These are phyloP conservation scores for Oegoconia quadripuncta DNA, from an alignment of 2,888 invertebrate genomes.

Conservation along the genomic window DNA sequence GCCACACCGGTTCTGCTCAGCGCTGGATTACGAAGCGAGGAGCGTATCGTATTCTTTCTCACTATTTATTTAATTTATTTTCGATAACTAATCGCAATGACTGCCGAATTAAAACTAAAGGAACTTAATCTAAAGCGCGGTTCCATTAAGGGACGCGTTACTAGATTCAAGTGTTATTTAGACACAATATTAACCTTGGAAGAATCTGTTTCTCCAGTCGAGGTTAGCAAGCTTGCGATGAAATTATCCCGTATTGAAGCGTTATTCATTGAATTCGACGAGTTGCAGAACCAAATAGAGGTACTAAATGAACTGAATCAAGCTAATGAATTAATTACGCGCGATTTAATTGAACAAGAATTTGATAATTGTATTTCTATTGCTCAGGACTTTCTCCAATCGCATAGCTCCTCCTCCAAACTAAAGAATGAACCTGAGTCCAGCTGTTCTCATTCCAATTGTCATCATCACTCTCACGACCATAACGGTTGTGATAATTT, in stretches of 20 bases:
- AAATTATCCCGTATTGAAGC: constrained; percentile 3
- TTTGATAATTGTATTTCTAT: constrained; percentile 1
- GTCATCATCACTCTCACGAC: no score
- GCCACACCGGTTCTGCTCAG: no score
- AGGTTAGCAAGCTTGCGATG: not conserved
- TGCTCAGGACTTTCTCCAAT: constrained; percentile 1
- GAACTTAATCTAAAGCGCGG: constrained; percentile 4
- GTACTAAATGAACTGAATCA: not conserved
- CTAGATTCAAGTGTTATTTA: constrained; percentile 3
- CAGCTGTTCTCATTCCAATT: no score
- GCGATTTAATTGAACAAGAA: constrained; percentile 1
- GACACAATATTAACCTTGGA: not conserved
- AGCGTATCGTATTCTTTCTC: not conserved
- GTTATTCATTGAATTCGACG: constrained; percentile 6
- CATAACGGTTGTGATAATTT: not conserved
- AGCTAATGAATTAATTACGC: not conserved
- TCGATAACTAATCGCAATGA: not conserved
- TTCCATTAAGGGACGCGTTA: constrained; percentile 2
- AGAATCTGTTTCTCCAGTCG: not conserved
- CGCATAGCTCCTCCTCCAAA: not conserved
- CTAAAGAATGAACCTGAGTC: no score
- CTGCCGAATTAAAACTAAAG: not conserved
- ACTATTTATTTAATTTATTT: not conserved
- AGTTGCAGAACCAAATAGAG: constrained; percentile 8
- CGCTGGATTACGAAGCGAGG: no score